Evolutionary conservation across 2,888 invertebrate species (phyloP).

Genomic region (Melitaea athalia): DNA sequence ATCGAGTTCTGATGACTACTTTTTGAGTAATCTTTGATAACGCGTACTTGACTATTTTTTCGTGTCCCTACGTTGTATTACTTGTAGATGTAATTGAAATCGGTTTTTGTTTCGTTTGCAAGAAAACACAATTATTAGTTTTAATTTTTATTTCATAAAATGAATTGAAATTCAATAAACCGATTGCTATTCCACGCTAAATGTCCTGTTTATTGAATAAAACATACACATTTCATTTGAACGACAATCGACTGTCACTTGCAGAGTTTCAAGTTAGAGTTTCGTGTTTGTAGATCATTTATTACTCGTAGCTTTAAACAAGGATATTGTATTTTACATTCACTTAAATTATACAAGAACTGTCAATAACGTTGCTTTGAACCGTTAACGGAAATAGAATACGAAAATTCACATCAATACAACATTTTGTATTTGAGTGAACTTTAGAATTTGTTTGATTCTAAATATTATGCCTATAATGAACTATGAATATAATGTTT

Average conservation of each 20-base stretch:
- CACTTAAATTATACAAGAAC: not conserved
- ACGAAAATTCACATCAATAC: no score
- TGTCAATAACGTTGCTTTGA: not conserved
- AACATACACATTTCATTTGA: not conserved
- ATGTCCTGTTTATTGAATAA: not conserved
- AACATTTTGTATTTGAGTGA: no score
- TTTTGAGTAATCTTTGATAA: no score
- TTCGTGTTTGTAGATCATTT: not conserved
- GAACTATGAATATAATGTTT: no score
- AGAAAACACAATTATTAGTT: no score
- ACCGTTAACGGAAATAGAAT: not conserved
- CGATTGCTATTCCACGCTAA: not conserved
- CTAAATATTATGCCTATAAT: no score
- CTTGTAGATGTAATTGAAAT: no score
- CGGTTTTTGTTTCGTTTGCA: no score
- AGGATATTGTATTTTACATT: slow-evolving; percentile 3
- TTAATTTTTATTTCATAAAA: not conserved
- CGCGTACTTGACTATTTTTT: no score
- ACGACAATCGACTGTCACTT: slow-evolving; percentile 6
- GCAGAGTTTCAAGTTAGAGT: slow-evolving; percentile 2
- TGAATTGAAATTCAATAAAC: not conserved
- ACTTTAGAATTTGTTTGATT: no score
- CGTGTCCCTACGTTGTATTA: no score
- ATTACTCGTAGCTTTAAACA: not conserved
- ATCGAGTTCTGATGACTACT: no score